These are phyloP conservation scores for Lypha dubia DNA, from an alignment of 2,888 invertebrate genomes.

Conservation along the genomic window DNA sequence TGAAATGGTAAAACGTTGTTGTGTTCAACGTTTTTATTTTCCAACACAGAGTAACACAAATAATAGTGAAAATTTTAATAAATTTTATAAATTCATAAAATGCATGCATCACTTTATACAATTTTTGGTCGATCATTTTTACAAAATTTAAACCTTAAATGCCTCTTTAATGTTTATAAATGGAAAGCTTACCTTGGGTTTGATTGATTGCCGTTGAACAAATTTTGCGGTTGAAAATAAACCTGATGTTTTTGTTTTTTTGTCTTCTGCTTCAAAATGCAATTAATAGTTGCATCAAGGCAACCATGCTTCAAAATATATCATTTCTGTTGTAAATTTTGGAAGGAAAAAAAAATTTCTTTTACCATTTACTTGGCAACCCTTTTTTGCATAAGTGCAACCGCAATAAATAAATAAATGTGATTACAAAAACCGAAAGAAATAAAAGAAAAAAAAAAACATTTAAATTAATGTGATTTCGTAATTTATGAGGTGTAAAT, in stretches of 20 bases:
- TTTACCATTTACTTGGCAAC: slow-evolving; percentile 2
- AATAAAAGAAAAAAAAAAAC: slow-evolving; percentile 72
- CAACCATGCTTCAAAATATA: neutral
- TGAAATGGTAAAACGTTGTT: neutral
- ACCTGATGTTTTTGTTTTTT: neutral
- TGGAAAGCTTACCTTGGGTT: neutral
- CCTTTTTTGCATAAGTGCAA: slow-evolving; percentile 20
- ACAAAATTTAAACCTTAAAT: neutral
- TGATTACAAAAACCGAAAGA: slow-evolving; percentile 74
- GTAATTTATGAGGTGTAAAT: slow-evolving; percentile 79
- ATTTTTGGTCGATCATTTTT: neutral
- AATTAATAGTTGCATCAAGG: neutral
- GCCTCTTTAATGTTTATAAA: neutral
- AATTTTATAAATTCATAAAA: neutral
- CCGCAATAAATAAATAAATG: slow-evolving; percentile 66
- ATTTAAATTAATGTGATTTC: slow-evolving; percentile 81
- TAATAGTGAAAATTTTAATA: neutral
- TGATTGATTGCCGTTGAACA: slow-evolving; percentile 21
- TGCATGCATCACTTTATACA: no score
- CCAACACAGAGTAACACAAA: slow-evolving; percentile 15
- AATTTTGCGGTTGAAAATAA: neutral
- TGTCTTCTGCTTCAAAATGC: neutral
- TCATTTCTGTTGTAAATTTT: neutral
- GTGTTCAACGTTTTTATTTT: neutral
- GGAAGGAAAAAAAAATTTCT: neutral